These are phyloP conservation scores for Boleophthalmus pectinirostris DNA, from an alignment of 2,113 vertebrate genomes.

Conservation along the genomic window DNA sequence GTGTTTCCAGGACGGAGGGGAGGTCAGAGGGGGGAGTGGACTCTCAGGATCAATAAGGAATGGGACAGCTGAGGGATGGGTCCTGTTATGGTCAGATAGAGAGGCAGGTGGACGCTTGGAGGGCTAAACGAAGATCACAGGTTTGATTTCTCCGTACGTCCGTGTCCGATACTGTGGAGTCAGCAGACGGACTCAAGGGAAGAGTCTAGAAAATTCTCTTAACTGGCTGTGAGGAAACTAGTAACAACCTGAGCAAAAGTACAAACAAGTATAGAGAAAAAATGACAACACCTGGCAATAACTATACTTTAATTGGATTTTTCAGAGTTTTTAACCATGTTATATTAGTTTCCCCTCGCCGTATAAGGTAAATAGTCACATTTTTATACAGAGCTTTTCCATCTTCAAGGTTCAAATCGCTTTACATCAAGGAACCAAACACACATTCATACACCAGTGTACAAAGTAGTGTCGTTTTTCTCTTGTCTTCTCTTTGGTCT, in stretches of 20 bases:
- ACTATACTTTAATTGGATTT: no score
- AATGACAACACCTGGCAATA: no score
- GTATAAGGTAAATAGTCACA: no score
- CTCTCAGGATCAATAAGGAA: slow-evolving; percentile 65
- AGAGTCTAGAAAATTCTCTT: slow-evolving; percentile 20
- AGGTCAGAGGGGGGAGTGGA: slow-evolving; percentile 15
- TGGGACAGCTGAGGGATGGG: slow-evolving; percentile 32
- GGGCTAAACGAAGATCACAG: slow-evolving; percentile 51
- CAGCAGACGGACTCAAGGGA: slow-evolving; percentile 42
- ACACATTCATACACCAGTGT: no score
- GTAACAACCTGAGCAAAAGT: not conserved
- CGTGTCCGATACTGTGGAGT: slow-evolving; percentile 33
- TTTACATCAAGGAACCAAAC: no score
- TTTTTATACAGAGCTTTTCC: no score
- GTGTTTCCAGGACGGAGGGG: not conserved
- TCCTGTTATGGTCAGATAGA: slow-evolving; percentile 56
- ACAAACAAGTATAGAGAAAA: no score
- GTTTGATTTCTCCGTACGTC: slow-evolving; percentile 44
- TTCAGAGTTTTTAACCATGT: no score
- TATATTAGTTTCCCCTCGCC: no score
- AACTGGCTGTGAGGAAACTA: not conserved
- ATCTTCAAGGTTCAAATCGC: no score
- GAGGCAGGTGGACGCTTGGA: slow-evolving; percentile 30
- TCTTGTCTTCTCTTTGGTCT: no score
- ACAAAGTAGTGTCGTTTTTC: no score